Evolutionary conservation across 2,888 invertebrate species (phyloP).

Genomic region (Salticus scenicus): DNA sequence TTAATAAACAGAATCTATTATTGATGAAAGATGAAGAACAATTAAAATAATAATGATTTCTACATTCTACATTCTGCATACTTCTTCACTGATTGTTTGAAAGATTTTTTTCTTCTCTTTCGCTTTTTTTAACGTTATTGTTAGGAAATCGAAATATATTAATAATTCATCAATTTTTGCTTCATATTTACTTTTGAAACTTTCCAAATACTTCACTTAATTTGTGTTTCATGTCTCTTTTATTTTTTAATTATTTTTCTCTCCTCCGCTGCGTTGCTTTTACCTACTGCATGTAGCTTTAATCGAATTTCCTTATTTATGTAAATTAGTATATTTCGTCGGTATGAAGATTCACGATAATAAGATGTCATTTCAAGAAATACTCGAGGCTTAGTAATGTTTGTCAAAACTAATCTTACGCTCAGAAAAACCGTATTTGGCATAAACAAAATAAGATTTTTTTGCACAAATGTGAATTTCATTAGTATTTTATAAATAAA

Average conservation of each 20-base stretch:
- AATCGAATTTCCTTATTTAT: neutral
- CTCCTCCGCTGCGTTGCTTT: neutral
- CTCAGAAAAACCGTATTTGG: neutral
- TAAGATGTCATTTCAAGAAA: neutral
- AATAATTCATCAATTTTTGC: too few species aligned
- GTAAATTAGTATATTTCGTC: slow-evolving; percentile 1
- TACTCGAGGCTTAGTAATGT: neutral
- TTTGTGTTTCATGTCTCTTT: neutral
- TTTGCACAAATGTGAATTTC: too few species aligned
- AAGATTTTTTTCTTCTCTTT: too few species aligned
- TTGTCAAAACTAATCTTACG: slow-evolving; percentile 6
- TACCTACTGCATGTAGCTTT: neutral
- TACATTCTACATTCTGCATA: too few species aligned
- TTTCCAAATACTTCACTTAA: neutral
- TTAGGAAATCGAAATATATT: too few species aligned
- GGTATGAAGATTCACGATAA: neutral
- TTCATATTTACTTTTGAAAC: too few species aligned
- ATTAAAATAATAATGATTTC: too few species aligned
- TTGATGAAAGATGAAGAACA: too few species aligned
- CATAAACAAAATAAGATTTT: neutral
- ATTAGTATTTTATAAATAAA: too few species aligned
- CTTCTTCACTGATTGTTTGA: too few species aligned
- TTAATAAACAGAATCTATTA: too few species aligned
- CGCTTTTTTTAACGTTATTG: too few species aligned
- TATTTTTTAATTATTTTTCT: neutral